phyloP scores from a whole-genome alignment of 2,888 invertebrate genomes.

The Busseola fusca region DNA sequence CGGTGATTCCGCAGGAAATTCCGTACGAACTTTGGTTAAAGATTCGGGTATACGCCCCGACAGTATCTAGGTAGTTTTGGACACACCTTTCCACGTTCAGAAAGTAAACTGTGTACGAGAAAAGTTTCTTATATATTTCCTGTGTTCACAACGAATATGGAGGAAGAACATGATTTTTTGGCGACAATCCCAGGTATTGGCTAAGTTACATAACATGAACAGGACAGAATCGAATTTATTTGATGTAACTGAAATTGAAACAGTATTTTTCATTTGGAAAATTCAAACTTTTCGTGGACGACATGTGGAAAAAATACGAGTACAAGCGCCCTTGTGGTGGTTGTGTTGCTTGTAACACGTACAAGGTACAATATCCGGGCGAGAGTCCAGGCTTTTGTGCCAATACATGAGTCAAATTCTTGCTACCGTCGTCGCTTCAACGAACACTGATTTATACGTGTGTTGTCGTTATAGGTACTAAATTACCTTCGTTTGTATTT shows the following conservation, averaged over 20 bases:
- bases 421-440: conserved; percentile 52
- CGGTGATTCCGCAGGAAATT: conserved; percentile 45
- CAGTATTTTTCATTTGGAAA: not conserved
- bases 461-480: conserved; percentile 5
- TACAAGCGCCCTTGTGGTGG: not conserved
- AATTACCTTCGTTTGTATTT: conserved; percentile 10
- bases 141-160: conserved; percentile 31
- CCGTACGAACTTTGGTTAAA: conserved; percentile 44
- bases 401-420: conserved; percentile 71
- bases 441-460: conserved; percentile 44
- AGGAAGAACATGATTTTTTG: conserved; percentile 35
- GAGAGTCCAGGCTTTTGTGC: conserved; percentile 73
- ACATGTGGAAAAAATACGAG: conserved; percentile 10
- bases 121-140: conserved; percentile 38
- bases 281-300: not conserved
- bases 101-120: conserved; percentile 22
- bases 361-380: conserved; percentile 76
- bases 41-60: conserved; percentile 21
- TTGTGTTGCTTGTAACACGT: conserved; percentile 32
- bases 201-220: conserved; percentile 6
- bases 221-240: not conserved
- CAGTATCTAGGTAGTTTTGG: conserved; percentile 18
- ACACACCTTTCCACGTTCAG: conserved; percentile 27
- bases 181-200: conserved; percentile 13
- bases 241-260: conserved; percentile 3